phyloP scores from a whole-genome alignment of 1,140 invertebrate species.

The Hormaphis cornu region DNA sequence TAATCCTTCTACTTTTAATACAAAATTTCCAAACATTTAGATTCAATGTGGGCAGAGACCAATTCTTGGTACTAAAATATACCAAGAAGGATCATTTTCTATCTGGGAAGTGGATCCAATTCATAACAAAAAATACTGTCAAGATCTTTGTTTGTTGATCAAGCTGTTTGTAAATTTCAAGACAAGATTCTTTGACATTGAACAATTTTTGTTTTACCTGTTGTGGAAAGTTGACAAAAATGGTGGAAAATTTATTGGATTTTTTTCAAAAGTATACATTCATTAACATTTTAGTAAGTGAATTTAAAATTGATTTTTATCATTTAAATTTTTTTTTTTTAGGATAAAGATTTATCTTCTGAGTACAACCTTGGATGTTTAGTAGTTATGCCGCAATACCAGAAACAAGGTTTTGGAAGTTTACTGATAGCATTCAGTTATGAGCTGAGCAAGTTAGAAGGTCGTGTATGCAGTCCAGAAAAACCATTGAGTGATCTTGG shows the following conservation, averaged over 20 bases:
- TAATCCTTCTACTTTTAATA: too few species aligned
- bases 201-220: constrained; percentile 94
- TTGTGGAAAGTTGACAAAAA: constrained; percentile 89
- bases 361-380: constrained; percentile 98
- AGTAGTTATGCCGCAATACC: constrained; percentile 89
- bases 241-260: constrained; percentile 91
- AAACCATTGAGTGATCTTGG: constrained; percentile 96
- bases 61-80: constrained; percentile 86
- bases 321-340: constrained; percentile 32
- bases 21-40: constrained; percentile 39
- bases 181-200: constrained; percentile 94
- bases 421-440: constrained; percentile 93
- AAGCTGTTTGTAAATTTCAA: constrained; percentile 97
- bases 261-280: constrained; percentile 79
- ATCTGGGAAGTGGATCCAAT: constrained; percentile 87
- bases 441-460: constrained; percentile 82
- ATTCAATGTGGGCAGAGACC: constrained; percentile 74
- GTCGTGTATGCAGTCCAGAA: constrained; percentile 90
- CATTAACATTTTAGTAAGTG: too few species aligned
- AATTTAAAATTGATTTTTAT: neutral
- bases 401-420: constrained; percentile 97
- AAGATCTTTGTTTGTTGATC: constrained; percentile 88
- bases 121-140: constrained; percentile 89
- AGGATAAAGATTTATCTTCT: constrained; percentile 96
- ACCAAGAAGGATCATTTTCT: constrained; percentile 77